Conservation (phyloP, 2,113 vertebrate genomes). For the Centropristis striata region DNA sequence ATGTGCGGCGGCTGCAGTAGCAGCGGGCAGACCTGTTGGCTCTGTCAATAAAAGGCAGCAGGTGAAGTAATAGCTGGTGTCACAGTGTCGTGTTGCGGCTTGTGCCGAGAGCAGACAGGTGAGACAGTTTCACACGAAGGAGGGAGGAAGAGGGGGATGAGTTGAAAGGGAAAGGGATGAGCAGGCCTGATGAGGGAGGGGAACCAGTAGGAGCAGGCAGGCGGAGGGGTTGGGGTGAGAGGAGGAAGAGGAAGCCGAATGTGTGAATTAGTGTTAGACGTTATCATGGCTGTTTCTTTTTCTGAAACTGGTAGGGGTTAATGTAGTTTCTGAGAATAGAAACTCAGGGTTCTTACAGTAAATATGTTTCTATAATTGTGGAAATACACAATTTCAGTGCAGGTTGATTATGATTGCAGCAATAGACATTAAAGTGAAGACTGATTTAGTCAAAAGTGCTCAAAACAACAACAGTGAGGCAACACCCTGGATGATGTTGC, state of each 20-base stretch:
- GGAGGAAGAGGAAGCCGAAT: conserved; percentile 24
- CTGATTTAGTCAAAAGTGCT: background rate
- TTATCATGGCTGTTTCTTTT: conserved; percentile 33
- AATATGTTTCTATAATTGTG: background rate
- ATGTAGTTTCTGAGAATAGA: background rate
- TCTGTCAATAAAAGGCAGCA: conserved; percentile 76
- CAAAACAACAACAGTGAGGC: conserved; percentile 36
- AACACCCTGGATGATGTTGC: conserved; percentile 45
- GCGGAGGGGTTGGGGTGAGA: background rate
- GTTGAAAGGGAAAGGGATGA: conserved; percentile 51
- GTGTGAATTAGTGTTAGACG: conserved; percentile 13
- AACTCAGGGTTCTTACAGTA: background rate
- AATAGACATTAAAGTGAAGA: background rate
- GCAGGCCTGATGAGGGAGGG: background rate
- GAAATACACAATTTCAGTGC: background rate
- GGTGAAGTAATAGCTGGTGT: conserved; percentile 82
- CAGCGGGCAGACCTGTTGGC: conserved; percentile 79
- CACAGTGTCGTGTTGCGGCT: conserved; percentile 83
- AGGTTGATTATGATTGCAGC: background rate
- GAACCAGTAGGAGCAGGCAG: background rate
- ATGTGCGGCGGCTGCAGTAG: background rate
- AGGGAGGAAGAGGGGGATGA: conserved; percentile 52
- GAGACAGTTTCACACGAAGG: conserved; percentile 80
- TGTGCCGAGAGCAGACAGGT: conserved; percentile 75
- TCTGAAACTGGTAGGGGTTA: background rate